Evolutionary conservation across 2,888 invertebrate genomes (phyloP), one percentile per base, ranked within the genome.

Genomic region (Thalpophila matura): DNA sequence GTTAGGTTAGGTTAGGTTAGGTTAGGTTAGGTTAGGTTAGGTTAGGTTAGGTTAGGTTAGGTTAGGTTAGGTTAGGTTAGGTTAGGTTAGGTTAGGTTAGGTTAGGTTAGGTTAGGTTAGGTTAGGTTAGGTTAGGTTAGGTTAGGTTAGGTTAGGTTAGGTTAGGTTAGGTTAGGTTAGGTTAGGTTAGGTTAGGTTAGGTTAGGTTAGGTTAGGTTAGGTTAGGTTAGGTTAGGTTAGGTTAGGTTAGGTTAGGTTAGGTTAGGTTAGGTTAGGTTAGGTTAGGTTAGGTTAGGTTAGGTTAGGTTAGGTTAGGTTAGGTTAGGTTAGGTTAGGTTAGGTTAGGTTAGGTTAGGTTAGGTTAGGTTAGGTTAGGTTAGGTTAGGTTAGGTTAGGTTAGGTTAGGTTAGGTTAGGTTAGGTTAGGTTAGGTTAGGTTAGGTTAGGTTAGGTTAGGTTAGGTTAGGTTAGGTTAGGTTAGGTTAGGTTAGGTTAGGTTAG

Each of bases 101-200:
- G 59, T 45, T 60, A 53, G 53, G 59, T 45, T 60, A 53, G 53
- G 59, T 45, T 60, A 53, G 53, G 59, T 45, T 60, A 53, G 53
- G 59, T 45, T 60, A 53, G 53, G 59, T 45, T 60, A 53, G 53
- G 59, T 45, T 60, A 53, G 51, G 59, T 45, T 60, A 53, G 53
- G 59, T 45, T 60, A 53, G 51, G 58, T 50, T 58, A 51, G 51
- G 58, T 50, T 58, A 51, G 53, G 62, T 49, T 62, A 56, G 56
- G 62, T 49, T 62, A 56, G 56, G 62, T 49, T 62, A 54, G 56
- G 62, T 49, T 62, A 24, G n/a, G 61, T 60, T 64, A 64, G 64
- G 54, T 57, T 60, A 64, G 63, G 69, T 69, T 64, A 64, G 63
- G 63, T 63, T 65, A 58, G 51, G 51, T 60, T 59, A 55, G 56